These are phyloP conservation scores for Corythornis cristatus DNA, from an alignment of 2,113 vertebrate species.

Conservation along the genomic window DNA sequence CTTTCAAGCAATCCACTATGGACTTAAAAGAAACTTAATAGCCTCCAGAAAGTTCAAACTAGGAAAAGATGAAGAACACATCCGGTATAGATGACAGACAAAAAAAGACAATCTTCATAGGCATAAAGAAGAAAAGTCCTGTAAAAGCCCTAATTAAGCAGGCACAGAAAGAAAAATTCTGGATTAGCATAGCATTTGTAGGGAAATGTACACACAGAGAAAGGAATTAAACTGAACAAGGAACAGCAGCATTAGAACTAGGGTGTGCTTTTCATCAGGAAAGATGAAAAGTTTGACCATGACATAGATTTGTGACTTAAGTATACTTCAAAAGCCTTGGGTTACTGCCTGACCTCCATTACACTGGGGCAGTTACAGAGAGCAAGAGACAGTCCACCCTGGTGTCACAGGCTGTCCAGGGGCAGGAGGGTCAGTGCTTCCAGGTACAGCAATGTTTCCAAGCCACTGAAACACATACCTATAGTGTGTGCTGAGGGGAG, in stretches of 20 bases:
- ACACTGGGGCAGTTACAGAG: background rate
- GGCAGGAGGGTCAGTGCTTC: accelerated
- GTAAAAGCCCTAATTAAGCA: background rate
- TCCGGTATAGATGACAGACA: background rate
- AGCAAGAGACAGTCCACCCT: background rate
- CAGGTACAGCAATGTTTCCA: accelerated
- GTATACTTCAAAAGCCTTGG: background rate
- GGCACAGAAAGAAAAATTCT: background rate
- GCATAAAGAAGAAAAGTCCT: background rate
- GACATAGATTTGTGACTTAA: background rate
- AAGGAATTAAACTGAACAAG: accelerated
- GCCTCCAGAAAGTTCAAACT: background rate
- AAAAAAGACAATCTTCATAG: background rate
- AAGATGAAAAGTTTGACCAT: background rate
- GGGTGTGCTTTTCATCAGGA: too few relatives aligned
- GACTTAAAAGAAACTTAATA: background rate
- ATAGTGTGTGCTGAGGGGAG: too few relatives aligned
- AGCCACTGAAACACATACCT: background rate
- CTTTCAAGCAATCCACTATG: background rate
- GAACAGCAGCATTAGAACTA: background rate
- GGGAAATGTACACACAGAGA: accelerated
- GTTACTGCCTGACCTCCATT: background rate
- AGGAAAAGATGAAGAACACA: accelerated
- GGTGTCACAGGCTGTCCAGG: accelerated
- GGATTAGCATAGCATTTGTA: background rate